Base-by-base conservation (phyloP, 37 sponge, comb jelly and placozoan species). In the Axinella damicornis region DNA sequence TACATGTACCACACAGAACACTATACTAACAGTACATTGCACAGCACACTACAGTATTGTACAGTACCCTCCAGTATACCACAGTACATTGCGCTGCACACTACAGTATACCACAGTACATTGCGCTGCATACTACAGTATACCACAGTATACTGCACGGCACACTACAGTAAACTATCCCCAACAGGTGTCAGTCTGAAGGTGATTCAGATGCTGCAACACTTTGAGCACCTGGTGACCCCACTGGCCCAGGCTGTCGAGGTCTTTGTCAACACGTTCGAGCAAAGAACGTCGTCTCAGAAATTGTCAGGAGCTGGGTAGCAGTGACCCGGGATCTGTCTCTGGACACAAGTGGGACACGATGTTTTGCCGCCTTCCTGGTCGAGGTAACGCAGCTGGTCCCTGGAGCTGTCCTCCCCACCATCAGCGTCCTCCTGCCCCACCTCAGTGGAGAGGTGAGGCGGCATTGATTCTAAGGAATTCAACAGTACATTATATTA, bases 361-460 rank as follows among this genome's bases (percentile, higher is more conserved):
- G 82, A 27, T 62, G 64, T 73, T 91, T 92, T 60, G 76, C 89
- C 46, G 33, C 61, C 60, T 98, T 98, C 69, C 67, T 98, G 17
- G 82, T 84, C 35, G 96, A 93, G 74, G 33, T 95, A 21, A 63
- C 84, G 14, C 79, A 66, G 63, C 59, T 60, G 15, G 63, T 93
- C 5, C 94, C 96, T 5, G 75, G 36, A 2, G 79, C 64, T 4
- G 79, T 98, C 22, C 79, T 83, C 17, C 89, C 94, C 4, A 41
- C 70, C 18, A 72, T 98, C 58, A 85, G 77, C 70, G 82, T 81
- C 22, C 89, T 98, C 1, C 81, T 98, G 33, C 94, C 92, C 41
- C 96, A 95, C 55, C 83, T 98, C 32, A 83, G 72, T 52, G 96
- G 93, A 41, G 98, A 98, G 90, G 93, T 92, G 35, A 40, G 78